Evolutionary conservation across 2,113 vertebrate genomes (phyloP), one percentile per base, ranked within the genome.

Genomic region (Haemorhous mexicanus): DNA sequence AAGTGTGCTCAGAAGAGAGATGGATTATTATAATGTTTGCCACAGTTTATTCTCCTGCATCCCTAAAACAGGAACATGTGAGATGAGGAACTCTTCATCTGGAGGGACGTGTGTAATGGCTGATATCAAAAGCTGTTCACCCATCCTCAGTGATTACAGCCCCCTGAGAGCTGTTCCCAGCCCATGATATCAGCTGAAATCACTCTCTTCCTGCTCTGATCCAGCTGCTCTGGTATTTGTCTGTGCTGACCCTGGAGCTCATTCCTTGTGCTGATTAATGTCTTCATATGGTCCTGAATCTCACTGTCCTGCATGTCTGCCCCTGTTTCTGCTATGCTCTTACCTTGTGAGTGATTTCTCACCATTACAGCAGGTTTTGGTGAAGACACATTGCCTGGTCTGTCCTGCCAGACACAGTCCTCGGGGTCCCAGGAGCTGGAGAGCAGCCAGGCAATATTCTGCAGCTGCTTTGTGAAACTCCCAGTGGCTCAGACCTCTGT

Each of bases 381-480:
- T 67, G 63, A 67, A 77, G 90, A 82, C 43, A 47, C 26, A 46
- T 76, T 10, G 20, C 56, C 46, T 77, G 72, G 23, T 66, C 62
- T 79, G 41, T 70, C 64, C 72, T 94, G 87, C 93, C 90, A 92
- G 92, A 77, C 82, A 35, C 44, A 26, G 41, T 27, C 85, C 82
- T 93, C 33, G 2, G 91, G 84, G 74, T 24, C 47, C 16, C 61
- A 24, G 70, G 14, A 90, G 76, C 85, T 94, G 92, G 88, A 93
- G 72, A 44, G 90, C 76, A 96, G 85, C 92, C 96, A 90, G 88
- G 73, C n/a, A 90, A 56, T 49, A 86, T 80, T 88, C 77, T 95
- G 70, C 87, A 96, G 84, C 87, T 90, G 84, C 82, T 84, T 76
- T 80, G 32, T 91, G 81, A 76, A 89, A 94, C 83, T 80, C 91